Evolutionary conservation across 2,888 invertebrate species (phyloP).

Genomic region (Tachina grossa): DNA sequence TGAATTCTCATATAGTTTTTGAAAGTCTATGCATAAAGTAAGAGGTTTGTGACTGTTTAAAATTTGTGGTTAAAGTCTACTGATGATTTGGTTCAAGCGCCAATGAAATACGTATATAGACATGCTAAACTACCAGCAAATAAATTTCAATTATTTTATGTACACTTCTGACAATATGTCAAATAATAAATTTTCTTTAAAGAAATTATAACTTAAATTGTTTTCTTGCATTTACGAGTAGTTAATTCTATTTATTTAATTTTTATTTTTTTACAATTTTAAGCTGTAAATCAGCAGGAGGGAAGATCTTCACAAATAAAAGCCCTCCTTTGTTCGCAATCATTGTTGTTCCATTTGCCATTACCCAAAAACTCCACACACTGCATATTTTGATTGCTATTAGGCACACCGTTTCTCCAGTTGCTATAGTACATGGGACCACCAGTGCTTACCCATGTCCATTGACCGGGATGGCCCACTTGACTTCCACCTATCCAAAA

Average conservation of each 20-base stretch:
- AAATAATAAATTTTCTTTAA: no score
- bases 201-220: not conserved
- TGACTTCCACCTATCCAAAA: conserved; percentile 53
- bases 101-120: no score
- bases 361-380: conserved; percentile 25
- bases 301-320: conserved; percentile 47
- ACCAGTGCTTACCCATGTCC: conserved; percentile 37
- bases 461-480: conserved; percentile 26
- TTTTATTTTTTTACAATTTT: not conserved
- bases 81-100: no score
- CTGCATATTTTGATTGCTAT: not conserved
- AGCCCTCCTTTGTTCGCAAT: conserved; percentile 21
- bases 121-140: no score
- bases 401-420: not conserved
- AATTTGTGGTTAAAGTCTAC: no score
- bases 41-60: no score
- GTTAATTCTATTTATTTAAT: conserved; percentile 19
- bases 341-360: conserved; percentile 32
- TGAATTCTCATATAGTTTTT: no score
- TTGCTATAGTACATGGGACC: conserved; percentile 2
- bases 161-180: no score
- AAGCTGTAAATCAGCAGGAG: not conserved
- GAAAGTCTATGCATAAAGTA: no score
- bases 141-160: no score
- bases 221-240: not conserved